Conservation (phyloP, 2,113 vertebrate genomes). For the Turdus rufiventris region DNA sequence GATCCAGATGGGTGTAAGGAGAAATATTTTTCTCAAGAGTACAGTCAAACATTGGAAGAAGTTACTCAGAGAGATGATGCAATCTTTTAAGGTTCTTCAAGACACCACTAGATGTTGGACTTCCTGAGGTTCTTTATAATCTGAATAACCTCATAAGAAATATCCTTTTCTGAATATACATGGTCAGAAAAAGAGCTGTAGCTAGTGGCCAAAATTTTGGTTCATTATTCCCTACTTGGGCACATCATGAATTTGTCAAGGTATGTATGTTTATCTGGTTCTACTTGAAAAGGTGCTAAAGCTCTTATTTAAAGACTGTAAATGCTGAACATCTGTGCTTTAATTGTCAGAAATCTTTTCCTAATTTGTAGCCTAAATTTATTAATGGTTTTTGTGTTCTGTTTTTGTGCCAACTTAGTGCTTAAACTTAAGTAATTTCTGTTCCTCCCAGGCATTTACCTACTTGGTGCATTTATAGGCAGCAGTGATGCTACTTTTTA, state of each 20-base stretch:
- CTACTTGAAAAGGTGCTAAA: not conserved
- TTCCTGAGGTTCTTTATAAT: not conserved
- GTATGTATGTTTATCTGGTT: not conserved
- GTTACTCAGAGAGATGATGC: not conserved
- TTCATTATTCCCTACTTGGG: not conserved
- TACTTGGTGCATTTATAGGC: not conserved
- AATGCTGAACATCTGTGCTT: not conserved
- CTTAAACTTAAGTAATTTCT: not conserved
- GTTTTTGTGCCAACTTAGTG: not conserved
- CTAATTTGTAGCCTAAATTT: not conserved
- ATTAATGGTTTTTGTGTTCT: not conserved
- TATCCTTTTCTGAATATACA: not conserved
- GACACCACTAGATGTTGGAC: fast-evolving
- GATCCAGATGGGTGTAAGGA: not conserved
- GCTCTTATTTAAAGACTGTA: not conserved
- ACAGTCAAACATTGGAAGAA: not conserved
- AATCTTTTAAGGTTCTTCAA: not conserved
- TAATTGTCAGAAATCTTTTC: not conserved
- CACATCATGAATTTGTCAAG: not conserved
- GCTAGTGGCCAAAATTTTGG: not conserved
- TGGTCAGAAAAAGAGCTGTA: not conserved
- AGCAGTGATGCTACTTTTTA: not conserved
- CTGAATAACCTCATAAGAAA: not conserved
- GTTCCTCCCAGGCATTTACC: not conserved
- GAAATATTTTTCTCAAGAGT: not conserved